Conservation (phyloP, 2,888 invertebrate species). For the Drosophila leonis region DNA sequence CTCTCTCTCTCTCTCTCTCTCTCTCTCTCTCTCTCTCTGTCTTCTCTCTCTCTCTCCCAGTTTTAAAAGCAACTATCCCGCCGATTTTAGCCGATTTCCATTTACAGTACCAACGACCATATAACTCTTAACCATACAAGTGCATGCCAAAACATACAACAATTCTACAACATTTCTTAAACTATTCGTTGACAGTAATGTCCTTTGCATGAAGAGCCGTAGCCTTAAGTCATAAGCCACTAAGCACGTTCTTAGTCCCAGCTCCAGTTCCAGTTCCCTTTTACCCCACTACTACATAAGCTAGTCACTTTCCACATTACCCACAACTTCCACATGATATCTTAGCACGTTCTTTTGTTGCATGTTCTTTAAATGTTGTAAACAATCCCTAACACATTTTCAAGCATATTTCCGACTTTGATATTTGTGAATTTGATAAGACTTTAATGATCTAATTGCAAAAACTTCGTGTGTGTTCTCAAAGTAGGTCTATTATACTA, state of each 20-base stretch:
- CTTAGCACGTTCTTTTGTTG: constrained; percentile 42
- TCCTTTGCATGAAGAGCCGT: constrained; percentile 41
- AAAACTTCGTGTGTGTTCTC: constrained; percentile 73
- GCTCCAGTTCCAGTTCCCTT: constrained; percentile 6
- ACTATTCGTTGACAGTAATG: constrained; percentile 12
- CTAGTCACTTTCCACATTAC: not conserved
- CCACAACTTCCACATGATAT: not conserved
- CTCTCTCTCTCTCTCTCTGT: constrained; percentile 21
- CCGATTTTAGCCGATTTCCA: constrained; percentile 9
- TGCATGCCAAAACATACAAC: constrained; percentile 31
- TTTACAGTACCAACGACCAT: constrained; percentile 43
- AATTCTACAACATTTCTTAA: not conserved
- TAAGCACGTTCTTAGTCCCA: constrained; percentile 29
- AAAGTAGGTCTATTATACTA: constrained; percentile 50
- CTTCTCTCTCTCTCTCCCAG: constrained; percentile 13
- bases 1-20: constrained; percentile 12
- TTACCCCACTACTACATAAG: not conserved
- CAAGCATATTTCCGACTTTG: constrained; percentile 21
- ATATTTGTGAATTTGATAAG: constrained; percentile 16
- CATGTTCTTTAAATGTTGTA: constrained; percentile 50
- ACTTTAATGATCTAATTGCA: constrained; percentile 21
- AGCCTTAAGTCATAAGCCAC: constrained; percentile 6
- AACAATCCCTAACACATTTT: constrained; percentile 26
- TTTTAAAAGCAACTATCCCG: constrained; percentile 10
- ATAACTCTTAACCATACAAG: constrained; percentile 32